Conservation (phyloP, 2,888 invertebrate genomes). For the Cosmia pyralina region DNA sequence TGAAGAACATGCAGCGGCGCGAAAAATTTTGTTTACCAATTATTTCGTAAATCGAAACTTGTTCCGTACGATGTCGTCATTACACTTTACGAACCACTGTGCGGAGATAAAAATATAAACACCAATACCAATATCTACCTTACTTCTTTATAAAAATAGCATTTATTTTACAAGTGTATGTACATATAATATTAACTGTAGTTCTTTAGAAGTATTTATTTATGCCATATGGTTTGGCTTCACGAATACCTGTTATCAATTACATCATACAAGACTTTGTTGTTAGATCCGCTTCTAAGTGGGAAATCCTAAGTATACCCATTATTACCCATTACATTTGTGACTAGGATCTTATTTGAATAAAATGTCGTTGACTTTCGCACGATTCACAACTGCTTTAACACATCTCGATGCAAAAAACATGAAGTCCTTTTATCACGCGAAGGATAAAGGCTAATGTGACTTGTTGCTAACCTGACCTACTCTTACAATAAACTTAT, state of each 20-base stretch:
- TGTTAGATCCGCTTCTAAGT: constrained; percentile 76
- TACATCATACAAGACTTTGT: constrained; percentile 75
- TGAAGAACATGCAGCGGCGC: constrained; percentile 75
- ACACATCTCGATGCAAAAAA: constrained; percentile 39
- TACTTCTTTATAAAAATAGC: constrained; percentile 22
- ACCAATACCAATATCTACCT: constrained; percentile 27
- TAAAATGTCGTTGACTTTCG: constrained; percentile 69
- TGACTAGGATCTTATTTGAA: constrained; percentile 69
- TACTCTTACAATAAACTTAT: constrained; percentile 73
- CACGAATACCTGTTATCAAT: constrained; percentile 54
- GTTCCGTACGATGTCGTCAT: constrained; percentile 74
- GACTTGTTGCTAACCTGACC: constrained; percentile 71
- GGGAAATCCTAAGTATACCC: constrained; percentile 76
- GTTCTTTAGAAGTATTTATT: constrained; percentile 23
- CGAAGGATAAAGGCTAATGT: constrained; percentile 42
- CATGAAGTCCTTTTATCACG: constrained; percentile 27
- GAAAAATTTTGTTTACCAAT: constrained; percentile 79
- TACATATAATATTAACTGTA: constrained; percentile 7
- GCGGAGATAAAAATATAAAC: constrained; percentile 54
- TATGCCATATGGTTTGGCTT: constrained; percentile 23
- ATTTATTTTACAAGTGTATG: constrained; percentile 13
- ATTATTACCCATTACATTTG: constrained; percentile 62
- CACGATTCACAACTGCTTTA: constrained; percentile 44
- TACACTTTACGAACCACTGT: constrained; percentile 61
- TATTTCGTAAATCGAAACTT: constrained; percentile 79